Percentiles rank a stretch among this genome's conserved stretches.
Conservation (phyloP, 2,113 vertebrate species). For the Mobula birostris region DNA sequence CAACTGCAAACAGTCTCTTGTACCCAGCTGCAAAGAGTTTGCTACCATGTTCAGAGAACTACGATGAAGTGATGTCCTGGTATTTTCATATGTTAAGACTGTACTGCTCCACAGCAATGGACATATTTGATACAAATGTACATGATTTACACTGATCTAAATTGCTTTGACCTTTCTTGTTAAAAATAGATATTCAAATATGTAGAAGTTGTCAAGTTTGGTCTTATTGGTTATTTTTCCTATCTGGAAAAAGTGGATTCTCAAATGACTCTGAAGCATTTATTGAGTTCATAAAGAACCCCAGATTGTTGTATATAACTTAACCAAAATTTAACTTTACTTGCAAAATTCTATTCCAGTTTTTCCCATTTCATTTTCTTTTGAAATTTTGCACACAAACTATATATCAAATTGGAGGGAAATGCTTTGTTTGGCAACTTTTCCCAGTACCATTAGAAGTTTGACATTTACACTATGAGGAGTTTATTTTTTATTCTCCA, state of each 20-base stretch:
- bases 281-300: neutral
- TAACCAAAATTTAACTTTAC: neutral
- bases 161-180: neutral
- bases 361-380: neutral
- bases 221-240: neutral
- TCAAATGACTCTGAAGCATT: neutral
- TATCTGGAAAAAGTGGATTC: neutral
- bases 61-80: neutral
- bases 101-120: neutral
- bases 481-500: constrained; percentile 28
- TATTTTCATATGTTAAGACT: neutral
- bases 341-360: neutral
- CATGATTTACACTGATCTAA: neutral
- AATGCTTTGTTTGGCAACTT: constrained; percentile 25
- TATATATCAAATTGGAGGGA: neutral
- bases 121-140: neutral
- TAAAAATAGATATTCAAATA: neutral
- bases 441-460: constrained; percentile 6
- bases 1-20: neutral
- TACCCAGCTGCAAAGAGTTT: constrained; percentile 15
- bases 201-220: neutral
- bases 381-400: neutral
- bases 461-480: constrained; percentile 32
- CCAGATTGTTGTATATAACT: neutral
- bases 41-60: constrained; percentile 9